Evolutionary conservation across 2,797 vertebrate genomes (phyloP).

Genomic region (Sebastes minor): DNA sequence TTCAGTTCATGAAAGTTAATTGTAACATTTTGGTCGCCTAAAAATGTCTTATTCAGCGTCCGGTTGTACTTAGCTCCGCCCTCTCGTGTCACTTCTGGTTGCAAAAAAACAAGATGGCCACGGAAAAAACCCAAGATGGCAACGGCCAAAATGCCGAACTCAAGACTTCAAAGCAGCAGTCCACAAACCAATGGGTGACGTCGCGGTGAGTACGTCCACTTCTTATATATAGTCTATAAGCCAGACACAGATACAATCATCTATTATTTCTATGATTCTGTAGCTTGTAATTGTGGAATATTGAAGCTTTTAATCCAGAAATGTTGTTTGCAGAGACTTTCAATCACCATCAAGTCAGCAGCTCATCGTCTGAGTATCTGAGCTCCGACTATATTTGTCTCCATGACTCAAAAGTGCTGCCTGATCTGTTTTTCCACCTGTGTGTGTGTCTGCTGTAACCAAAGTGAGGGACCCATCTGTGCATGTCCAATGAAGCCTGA

Average conservation of each 20-base stretch:
- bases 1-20: too few species aligned
- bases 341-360: not conserved
- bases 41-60: accelerated
- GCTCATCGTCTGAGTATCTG: not conserved
- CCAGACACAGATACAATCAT: not conserved
- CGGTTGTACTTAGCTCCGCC: too few species aligned
- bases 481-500: slow-evolving; percentile 64
- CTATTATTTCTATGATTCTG: not conserved
- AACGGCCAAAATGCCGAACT: accelerated
- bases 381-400: not conserved
- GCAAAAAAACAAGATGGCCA: too few species aligned
- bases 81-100: too few species aligned
- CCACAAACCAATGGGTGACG: too few species aligned
- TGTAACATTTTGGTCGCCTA: too few species aligned
- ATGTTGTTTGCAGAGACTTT: not conserved
- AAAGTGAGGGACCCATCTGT: slow-evolving; percentile 64
- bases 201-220: accelerated
- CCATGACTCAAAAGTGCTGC: not conserved
- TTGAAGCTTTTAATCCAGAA: not conserved
- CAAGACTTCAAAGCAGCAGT: too few species aligned
- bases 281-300: not conserved
- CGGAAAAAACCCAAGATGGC: accelerated
- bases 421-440: slow-evolving; percentile 32
- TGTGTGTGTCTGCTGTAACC: slow-evolving; percentile 7
- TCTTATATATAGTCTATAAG: too few species aligned